Conservation (phyloP, 2,888 invertebrate species). For the Hylaea fasciaria region DNA sequence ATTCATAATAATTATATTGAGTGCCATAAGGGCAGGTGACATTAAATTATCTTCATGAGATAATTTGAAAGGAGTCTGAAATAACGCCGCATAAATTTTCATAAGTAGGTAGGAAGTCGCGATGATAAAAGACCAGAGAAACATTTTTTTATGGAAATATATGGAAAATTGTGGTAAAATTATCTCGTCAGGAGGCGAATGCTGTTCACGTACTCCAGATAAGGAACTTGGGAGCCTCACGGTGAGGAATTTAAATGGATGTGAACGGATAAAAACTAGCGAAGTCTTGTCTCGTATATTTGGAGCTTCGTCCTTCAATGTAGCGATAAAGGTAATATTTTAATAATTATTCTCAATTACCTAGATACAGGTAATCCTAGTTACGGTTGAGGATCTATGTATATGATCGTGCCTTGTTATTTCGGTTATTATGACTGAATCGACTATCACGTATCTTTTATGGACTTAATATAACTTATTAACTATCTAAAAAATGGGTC, state of each 20-base stretch:
- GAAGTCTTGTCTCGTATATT: too few species aligned
- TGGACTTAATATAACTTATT: too few species aligned
- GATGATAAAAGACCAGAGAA: constrained; percentile 6
- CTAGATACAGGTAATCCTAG: too few species aligned
- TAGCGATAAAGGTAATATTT: too few species aligned
- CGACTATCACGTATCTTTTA: too few species aligned
- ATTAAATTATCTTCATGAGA: background rate
- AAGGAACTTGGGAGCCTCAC: constrained; percentile 1
- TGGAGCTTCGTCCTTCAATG: too few species aligned
- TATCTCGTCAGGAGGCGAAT: constrained; percentile 6
- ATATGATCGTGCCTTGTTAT: too few species aligned
- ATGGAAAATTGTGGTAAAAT: constrained; percentile 10
- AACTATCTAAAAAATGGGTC: too few species aligned
- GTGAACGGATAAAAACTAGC: constrained; percentile 1
- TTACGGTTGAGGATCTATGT: too few species aligned
- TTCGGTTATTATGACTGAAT: too few species aligned
- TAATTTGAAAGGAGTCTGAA: background rate
- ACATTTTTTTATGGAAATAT: constrained; percentile 14
- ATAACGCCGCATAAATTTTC: constrained; percentile 6
- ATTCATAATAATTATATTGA: too few species aligned
- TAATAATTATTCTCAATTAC: too few species aligned
- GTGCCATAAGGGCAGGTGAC: background rate
- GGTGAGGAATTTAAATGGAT: constrained; percentile 17
- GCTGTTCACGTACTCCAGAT: constrained; percentile 9
- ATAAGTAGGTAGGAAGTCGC: constrained; percentile 7